Percentiles rank a stretch among this genome's conserved stretches.
These are phyloP conservation scores for Noctua janthe DNA, from an alignment of 2,888 invertebrate genomes.

Conservation along the genomic window DNA sequence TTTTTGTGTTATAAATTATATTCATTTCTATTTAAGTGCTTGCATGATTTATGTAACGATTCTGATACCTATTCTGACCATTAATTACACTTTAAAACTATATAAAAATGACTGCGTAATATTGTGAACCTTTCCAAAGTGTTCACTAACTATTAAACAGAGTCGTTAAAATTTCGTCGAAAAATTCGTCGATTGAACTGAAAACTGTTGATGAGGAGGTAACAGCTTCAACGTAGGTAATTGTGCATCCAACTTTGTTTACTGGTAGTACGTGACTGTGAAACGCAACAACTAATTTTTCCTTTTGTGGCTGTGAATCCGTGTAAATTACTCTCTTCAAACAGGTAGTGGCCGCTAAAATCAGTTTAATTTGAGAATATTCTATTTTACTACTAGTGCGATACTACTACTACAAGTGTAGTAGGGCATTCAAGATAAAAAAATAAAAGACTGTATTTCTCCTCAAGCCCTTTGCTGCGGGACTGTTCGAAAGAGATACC, in stretches of 20 bases:
- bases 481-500: too few relatives aligned
- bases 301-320: conserved; percentile 36
- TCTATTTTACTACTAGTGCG: background rate
- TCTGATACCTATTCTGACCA: background rate
- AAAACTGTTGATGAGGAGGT: conserved; percentile 1
- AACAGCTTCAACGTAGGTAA: conserved; percentile 20
- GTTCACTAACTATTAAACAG: too few relatives aligned
- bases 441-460: background rate
- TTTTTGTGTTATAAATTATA: conserved; percentile 5
- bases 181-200: background rate
- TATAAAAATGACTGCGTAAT: background rate
- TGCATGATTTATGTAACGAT: background rate
- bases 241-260: conserved; percentile 39
- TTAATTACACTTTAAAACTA: background rate
- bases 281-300: conserved; percentile 44
- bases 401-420: background rate
- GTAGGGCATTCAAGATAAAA: background rate
- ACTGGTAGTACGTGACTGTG: conserved; percentile 42
- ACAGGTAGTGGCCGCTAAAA: conserved; percentile 21
- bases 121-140: background rate
- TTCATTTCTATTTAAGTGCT: background rate
- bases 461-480: background rate
- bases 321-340: conserved; percentile 41
- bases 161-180: fast-evolving
- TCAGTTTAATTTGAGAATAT: conserved; percentile 11